Conservation (phyloP, 2,113 vertebrate species). For the Pseudolaguvia tuberculata region DNA sequence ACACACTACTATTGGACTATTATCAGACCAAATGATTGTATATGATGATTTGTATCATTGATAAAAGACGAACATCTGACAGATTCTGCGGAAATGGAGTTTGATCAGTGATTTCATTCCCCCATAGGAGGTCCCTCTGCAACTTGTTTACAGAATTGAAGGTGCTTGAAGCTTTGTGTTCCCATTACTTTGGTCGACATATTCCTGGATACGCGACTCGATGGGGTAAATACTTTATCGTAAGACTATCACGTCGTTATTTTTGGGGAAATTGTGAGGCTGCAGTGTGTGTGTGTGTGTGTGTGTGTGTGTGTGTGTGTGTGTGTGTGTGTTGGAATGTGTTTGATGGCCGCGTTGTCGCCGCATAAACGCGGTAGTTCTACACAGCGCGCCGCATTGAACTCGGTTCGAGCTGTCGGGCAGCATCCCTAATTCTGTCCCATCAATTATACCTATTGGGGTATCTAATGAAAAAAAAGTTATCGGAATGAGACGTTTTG, state of each 20-base stretch:
- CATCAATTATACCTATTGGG: slow-evolving; percentile 12
- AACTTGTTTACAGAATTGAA: neutral
- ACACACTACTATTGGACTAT: neutral
- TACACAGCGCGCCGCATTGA: neutral
- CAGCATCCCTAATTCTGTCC: neutral
- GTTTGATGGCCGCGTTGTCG: neutral
- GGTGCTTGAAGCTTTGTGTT: neutral
- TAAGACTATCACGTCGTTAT: neutral
- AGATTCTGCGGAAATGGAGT: neutral
- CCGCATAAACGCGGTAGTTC: slow-evolving; percentile 7
- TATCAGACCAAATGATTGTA: neutral
- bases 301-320: neutral
- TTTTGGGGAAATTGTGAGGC: neutral
- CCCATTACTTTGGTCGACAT: neutral
- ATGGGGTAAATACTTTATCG: neutral
- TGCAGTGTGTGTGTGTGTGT: slow-evolving; percentile 1
- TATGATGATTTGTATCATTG: neutral
- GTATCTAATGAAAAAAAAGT: slow-evolving; percentile 11
- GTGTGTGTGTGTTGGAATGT: neutral
- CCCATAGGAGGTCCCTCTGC: neutral
- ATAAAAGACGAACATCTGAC: neutral
- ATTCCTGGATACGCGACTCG: neutral
- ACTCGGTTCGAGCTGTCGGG: neutral
- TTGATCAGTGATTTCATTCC: neutral
- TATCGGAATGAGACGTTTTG: slow-evolving; percentile 17